A percentile compares a stretch with the other conserved stretches of the same genome.
Evolutionary conservation across 2,888 invertebrate genomes (phyloP).

Genomic region (Oscheius sp.): DNA sequence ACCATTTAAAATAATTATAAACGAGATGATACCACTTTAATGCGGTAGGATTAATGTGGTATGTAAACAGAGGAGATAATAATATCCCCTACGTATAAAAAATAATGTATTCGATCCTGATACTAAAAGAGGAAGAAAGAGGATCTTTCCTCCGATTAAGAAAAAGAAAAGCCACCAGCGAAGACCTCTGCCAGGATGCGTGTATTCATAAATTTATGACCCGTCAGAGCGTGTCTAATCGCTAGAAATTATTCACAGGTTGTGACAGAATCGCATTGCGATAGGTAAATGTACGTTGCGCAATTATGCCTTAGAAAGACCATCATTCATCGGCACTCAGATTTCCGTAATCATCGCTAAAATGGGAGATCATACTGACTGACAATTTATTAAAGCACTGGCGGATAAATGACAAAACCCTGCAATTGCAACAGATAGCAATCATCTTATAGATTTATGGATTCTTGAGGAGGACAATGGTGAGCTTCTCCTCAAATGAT

Average conservation of each 20-base stretch:
- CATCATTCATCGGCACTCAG: conserved; percentile 19
- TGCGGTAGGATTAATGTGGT: too few species aligned
- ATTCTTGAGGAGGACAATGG: conserved; percentile 49
- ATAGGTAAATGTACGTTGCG: neutral
- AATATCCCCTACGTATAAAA: too few species aligned
- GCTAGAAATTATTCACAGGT: conserved; percentile 27
- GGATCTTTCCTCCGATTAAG: too few species aligned
- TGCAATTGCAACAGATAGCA: conserved; percentile 5
- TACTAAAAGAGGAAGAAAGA: too few species aligned
- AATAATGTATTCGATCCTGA: too few species aligned
- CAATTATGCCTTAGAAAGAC: conserved; percentile 25
- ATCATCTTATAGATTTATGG: neutral
- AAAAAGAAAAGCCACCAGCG: too few species aligned
- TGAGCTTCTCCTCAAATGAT: conserved; percentile 56
- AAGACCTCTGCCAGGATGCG: conserved; percentile 12
- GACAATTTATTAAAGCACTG: conserved; percentile 20
- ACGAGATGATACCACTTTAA: too few species aligned
- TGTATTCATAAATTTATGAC: conserved; percentile 31
- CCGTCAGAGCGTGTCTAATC: conserved; percentile 27
- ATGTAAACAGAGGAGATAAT: too few species aligned
- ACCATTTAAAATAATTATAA: too few species aligned
- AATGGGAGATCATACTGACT: neutral
- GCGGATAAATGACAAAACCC: neutral
- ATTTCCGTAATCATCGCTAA: conserved; percentile 22
- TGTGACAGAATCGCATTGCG: conserved; percentile 19